Evolutionary conservation across 1,140 invertebrate genomes (phyloP), one percentile per base, ranked within the genome.

Genomic region (Drosophila bifasciata): DNA sequence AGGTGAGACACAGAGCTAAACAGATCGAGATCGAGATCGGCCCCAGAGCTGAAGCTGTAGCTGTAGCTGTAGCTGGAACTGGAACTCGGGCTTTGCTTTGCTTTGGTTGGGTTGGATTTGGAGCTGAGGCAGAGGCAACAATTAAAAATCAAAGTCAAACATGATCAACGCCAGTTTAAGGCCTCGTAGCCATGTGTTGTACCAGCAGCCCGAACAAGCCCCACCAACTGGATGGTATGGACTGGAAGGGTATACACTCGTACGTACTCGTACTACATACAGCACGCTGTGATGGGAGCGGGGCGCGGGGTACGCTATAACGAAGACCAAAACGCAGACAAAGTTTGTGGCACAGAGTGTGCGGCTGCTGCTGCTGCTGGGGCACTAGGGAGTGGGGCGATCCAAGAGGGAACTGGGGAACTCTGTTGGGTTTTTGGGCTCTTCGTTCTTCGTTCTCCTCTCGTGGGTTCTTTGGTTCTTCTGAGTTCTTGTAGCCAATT

Each of bases 141-240:
- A 88, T 88, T 88, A 88, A 88, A 88, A 88, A 88, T 88, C 83
- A 88, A 88, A 88, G 83, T 88, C 83, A 88, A 88, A 88, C 83
- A 88, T 88, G 83, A 88, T 88, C 83, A 88, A 88, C 83, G 84
- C 84, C 83, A 89, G 83, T 88, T 88, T 88, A 88, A 86, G 84
- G 78, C 75, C 71, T 67, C 77, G 74, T 86, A 77, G 81, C 78
- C 75, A 80, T 85, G 76, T 81, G 79, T 58, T 80, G 78, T 89
- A 81, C 64, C 74, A 83, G 84, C 83, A 76, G 86, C 83, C 88
- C 83, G 83, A 83, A 88, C 83, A 81, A 59, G 72, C 50, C 63
- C 50, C 50, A 66, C 56, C 67, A 60, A 75, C 53, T 55, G 59
- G 43, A 79, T 19, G n/a, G n/a, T n/a, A n/a, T n/a, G n/a, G 69